Evolutionary conservation across 2,113 vertebrate species (phyloP).

Genomic region (human (Homo sapiens)): GRCh38 chr2:8517501-8518000

Average conservation of each 20-base stretch:
- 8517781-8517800: fast-evolving
- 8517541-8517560: too few species aligned
- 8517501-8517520: too few species aligned
- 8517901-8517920: background rate
- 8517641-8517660: too few species aligned
- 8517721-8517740: background rate
- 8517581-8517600: too few species aligned
- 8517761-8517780: background rate
- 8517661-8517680: background rate
- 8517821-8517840: background rate
- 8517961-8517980: fast-evolving
- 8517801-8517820: background rate
- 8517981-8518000: background rate
- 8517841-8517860: background rate
- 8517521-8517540: too few species aligned
- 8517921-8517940: background rate
- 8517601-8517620: too few species aligned
- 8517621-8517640: too few species aligned
- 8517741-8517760: background rate
- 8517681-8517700: fast-evolving
- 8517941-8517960: background rate
- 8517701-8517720: background rate
- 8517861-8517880: background rate
- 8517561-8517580: too few species aligned
- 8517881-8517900: background rate